phyloP scores from a whole-genome alignment of 2,113 vertebrate genomes.

The Poeciliopsis prolifica region DNA sequence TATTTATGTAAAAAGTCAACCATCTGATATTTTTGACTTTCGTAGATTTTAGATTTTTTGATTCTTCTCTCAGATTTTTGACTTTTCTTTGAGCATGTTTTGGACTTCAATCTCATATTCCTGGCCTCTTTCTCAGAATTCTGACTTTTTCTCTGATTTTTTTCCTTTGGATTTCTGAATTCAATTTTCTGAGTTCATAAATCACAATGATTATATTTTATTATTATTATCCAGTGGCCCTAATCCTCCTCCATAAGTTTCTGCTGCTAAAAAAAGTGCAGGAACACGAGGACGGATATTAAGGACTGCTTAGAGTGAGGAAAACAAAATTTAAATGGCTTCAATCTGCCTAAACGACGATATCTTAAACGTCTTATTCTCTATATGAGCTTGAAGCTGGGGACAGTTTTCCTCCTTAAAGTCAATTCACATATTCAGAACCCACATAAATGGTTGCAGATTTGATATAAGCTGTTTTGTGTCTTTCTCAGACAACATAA shows the following conservation, averaged over 20 bases:
- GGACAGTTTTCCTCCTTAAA: neutral
- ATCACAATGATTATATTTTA: too few relatives aligned
- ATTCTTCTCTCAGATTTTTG: too few relatives aligned
- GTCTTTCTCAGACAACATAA: slow-evolving; percentile 69
- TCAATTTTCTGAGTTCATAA: too few relatives aligned
- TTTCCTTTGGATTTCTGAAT: too few relatives aligned
- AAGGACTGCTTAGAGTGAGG: slow-evolving; percentile 15
- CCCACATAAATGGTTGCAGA: slow-evolving; percentile 45
- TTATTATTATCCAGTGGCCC: too few relatives aligned
- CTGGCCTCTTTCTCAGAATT: too few relatives aligned
- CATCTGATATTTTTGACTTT: too few relatives aligned
- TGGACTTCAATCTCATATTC: too few relatives aligned
- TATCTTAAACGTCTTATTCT: slow-evolving; percentile 2
- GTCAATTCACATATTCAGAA: neutral
- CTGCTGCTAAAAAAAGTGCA: neutral
- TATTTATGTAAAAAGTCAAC: too few relatives aligned
- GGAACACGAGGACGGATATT: slow-evolving; percentile 35
- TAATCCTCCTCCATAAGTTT: neutral
- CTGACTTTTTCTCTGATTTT: too few relatives aligned
- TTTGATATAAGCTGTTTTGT: slow-evolving; percentile 64
- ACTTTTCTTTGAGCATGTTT: too few relatives aligned
- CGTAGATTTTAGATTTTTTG: too few relatives aligned
- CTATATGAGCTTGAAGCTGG: slow-evolving; percentile 5
- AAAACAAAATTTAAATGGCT: neutral
- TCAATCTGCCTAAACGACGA: neutral